A percentile compares a stretch with the other conserved stretches of the same genome.
phyloP scores from a whole-genome alignment of 1,140 invertebrate genomes.

The Diuraphis noxia region DNA sequence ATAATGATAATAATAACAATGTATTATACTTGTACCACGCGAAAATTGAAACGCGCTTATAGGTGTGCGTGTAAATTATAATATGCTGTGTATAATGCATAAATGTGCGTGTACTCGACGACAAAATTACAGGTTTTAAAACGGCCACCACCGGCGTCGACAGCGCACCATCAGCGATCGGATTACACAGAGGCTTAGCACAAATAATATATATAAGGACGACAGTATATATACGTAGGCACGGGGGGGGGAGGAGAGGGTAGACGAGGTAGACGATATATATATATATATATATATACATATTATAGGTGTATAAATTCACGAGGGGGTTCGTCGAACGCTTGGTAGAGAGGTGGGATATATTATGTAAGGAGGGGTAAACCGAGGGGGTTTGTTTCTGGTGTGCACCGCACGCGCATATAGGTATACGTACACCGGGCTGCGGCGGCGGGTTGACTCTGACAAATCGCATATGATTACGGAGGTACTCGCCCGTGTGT shows the following conservation, averaged over 20 bases:
- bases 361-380: not conserved
- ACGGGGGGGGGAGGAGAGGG: not conserved
- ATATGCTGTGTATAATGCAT: not conserved
- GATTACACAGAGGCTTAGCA: conserved; percentile 47
- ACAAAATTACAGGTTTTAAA: conserved; percentile 49
- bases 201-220: conserved; percentile 29
- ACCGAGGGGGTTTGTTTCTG: conserved; percentile 38
- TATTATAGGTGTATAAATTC: not conserved
- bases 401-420: not conserved
- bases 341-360: not conserved
- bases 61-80: not conserved
- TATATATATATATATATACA: not conserved
- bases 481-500: conserved; percentile 55
- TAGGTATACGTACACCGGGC: not conserved
- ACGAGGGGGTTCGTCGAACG: not conserved
- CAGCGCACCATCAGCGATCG: conserved; percentile 34
- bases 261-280: not conserved
- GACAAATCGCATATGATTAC: conserved; percentile 56
- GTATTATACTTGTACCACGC: not conserved
- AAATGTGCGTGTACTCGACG: conserved; percentile 35
- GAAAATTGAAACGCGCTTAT: not conserved
- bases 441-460: conserved; percentile 49
- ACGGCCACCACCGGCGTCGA: conserved; percentile 11
- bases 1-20: not conserved
- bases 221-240: not conserved